Conservation (phyloP, 2,113 vertebrate genomes). For the Phyllostomus hastatus region DNA sequence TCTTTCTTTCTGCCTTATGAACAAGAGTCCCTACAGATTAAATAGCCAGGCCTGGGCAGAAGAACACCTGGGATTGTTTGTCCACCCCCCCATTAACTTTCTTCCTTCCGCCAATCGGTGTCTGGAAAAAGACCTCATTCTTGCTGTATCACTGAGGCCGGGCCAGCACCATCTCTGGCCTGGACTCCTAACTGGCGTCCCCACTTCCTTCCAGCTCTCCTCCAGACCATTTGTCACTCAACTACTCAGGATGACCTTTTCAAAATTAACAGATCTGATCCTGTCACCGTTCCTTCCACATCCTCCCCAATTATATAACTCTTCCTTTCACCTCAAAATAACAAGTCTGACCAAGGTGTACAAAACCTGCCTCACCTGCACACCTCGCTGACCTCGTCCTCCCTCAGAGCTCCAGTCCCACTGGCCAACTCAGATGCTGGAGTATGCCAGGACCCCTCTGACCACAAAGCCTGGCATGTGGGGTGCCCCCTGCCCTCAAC, state of each 20-base stretch:
- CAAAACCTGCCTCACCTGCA: neutral
- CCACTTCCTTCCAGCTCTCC: neutral
- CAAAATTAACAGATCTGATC: neutral
- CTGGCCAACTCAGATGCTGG: neutral
- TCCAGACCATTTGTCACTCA: neutral
- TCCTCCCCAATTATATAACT: neutral
- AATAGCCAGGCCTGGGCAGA: neutral
- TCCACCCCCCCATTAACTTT: neutral
- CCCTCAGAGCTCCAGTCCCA: neutral
- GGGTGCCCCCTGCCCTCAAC: neutral
- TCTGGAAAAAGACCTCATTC: neutral
- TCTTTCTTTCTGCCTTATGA: neutral
- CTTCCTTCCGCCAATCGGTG: neutral
- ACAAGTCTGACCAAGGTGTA: neutral
- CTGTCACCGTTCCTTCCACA: neutral
- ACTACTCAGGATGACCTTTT: neutral
- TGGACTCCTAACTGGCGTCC: neutral
- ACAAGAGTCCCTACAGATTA: neutral
- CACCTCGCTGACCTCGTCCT: fast-evolving
- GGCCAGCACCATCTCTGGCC: neutral
- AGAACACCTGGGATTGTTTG: neutral
- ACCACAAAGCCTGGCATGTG: neutral
- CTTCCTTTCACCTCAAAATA: neutral
- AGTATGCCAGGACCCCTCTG: neutral
- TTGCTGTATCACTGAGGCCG: neutral